Base-by-base conservation (phyloP, 2,797 vertebrate genomes). In the Labeo calbasu region DNA sequence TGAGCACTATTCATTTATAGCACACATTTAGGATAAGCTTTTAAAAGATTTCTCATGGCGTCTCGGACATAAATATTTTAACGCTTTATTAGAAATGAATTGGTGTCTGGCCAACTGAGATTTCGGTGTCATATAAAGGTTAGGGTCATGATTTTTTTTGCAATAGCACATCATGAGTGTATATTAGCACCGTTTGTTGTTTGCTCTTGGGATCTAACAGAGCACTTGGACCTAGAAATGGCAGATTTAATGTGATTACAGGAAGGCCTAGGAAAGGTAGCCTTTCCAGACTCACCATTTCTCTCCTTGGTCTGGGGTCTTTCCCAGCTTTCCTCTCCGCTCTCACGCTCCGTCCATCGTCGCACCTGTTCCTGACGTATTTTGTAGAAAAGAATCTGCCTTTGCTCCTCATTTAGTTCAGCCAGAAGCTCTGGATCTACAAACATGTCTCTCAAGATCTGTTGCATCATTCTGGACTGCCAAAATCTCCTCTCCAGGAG, bases 311-410 rank as follows among this genome's bases (percentile, higher is more conserved):
- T 13, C 89, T 89, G 78, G 89, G 88, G 91, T 81, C 13, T 84
- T 65, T 88, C 79, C 40, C 79, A 82, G n/a, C 28, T 59, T n/a
- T 80, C 77, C 15, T 83, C 84, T 14, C 89, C 86, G 85, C 87
- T 90, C 2, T 97, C 96, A 4, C 88, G 90, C 19, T 96, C 95
- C 32, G 81, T 91, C 96, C 96, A 97, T 78, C 95, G 93, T 51
- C 94, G 91, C 81, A 96, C 94, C 90, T 97, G 96, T 82, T 97
- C 96, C 91, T 96, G 95, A 21, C 96, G 92, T 94, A 97, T 96
- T 90, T 96, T 97, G 90, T 95, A 97, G 92, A 97, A 97, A 36
- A 97, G 93, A 83, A 96, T 95, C 88, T 96, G 96, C 84, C 94
- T 97, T 82, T 97, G 95, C 78, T 96, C 94, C 53, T 97, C 95